These are phyloP conservation scores for Eulemur rubriventer DNA, from an alignment of 2,797 vertebrate species.

Conservation along the genomic window DNA sequence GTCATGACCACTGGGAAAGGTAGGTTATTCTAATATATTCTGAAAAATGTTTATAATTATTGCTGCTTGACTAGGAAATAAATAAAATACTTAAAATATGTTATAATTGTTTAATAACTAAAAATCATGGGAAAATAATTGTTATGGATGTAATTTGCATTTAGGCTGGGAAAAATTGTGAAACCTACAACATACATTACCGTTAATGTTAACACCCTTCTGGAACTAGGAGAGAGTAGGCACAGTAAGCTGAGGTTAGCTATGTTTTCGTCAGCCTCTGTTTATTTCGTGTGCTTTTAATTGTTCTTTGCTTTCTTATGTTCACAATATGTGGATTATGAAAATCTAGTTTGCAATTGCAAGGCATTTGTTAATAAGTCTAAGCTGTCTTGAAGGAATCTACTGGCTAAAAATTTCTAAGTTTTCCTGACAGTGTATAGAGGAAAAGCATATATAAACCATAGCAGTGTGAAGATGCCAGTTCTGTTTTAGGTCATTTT, in stretches of 20 bases:
- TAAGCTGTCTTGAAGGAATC: not conserved
- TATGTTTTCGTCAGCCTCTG: constrained; percentile 33
- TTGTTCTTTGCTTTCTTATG: not conserved
- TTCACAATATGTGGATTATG: constrained; percentile 29
- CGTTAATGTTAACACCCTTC: not conserved
- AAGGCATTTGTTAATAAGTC: constrained; percentile 36
- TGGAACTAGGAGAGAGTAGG: not conserved
- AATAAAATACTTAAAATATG: not conserved
- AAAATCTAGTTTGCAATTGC: not conserved
- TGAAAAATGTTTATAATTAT: constrained; percentile 33
- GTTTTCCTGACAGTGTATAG: not conserved
- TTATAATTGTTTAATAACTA: constrained; percentile 20
- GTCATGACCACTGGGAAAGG: constrained; percentile 93
- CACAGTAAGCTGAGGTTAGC: not conserved
- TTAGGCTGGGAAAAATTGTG: not conserved
- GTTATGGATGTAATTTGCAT: constrained; percentile 22
- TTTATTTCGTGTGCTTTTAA: constrained; percentile 43
- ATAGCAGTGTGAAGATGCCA: not conserved
- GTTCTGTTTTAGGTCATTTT: not conserved
- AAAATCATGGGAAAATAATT: constrained; percentile 33
- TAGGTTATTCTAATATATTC: constrained; percentile 81
- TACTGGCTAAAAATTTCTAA: not conserved
- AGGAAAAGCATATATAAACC: not conserved
- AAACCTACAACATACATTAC: not conserved
- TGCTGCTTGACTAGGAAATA: not conserved